Base-by-base conservation (phyloP, 2,113 vertebrate genomes). In the Crotalus tigris region DNA sequence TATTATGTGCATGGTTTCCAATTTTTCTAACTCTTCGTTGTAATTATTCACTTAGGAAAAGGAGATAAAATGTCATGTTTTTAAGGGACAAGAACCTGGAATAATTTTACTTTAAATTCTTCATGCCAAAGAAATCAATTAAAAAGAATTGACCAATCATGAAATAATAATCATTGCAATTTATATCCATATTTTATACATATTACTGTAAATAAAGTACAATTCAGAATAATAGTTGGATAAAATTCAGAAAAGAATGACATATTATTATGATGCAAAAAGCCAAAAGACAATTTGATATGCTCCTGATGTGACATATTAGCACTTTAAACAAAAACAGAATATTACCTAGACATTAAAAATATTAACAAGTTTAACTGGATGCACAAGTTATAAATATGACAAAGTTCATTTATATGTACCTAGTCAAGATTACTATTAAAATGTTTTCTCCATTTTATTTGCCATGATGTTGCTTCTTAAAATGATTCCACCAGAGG, bases 21-120 rank as follows among this genome's bases (percentile, higher is more conserved):
- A 2, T 81, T 39, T 39, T 17, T 19, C n/a, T 7, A n/a, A 33
- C 1, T 57, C 17, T 57, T 0, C 51, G 0, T 12, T 87, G 46
- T 29, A 51, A 87, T 29, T 49, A 24, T 86, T 86, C 11, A 86
- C 11, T 87, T 87, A 26, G 23, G 2, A 87, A 87, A 51, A 51
- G 23, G 26, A 87, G 2, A 51, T 49, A 86, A 86, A 86, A 29
- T 26, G 2, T 26, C 46, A 24, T 51, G 11, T 24, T 86, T 44
- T 12, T 24, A 86, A 86, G 15, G 69, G 6, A 81, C 6, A 19
- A 49, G 4, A 11, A 29, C 46, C 21, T 87, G 85, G 5, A 39
- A 87, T 51, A 51, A 51, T 51, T 51, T 29, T 29, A 87, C 46
- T 46, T 85, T 85, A 44, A 85, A 4, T 21, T 39, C 19, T 57